A percentile compares a stretch with the other conserved stretches of the same genome.
Evolutionary conservation across 2,113 vertebrate genomes (phyloP).

Genomic region (Hippocampus barbouri): DNA sequence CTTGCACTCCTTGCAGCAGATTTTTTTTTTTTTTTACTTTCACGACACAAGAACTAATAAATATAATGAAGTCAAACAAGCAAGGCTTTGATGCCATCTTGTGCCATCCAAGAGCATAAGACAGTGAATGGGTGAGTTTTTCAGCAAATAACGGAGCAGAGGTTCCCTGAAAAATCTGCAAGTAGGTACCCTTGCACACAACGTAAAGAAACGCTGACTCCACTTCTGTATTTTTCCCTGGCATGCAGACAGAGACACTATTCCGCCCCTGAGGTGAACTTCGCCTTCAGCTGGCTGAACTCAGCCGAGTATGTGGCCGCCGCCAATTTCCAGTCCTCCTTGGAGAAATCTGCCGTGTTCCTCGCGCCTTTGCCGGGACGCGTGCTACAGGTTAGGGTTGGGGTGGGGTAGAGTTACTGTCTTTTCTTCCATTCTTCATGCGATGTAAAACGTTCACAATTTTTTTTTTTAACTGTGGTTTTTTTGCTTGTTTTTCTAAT

Average conservation of each 20-base stretch:
- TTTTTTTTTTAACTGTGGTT: neutral
- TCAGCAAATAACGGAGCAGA: no score
- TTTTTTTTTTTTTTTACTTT: no score
- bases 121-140: no score
- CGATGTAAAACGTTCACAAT: neutral
- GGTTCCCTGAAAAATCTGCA: no score
- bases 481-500: neutral
- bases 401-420: neutral
- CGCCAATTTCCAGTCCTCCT: slow-evolving; percentile 47
- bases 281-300: slow-evolving; percentile 53
- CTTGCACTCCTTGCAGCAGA: no score
- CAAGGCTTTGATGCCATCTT: no score
- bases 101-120: no score
- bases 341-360: slow-evolving; percentile 42
- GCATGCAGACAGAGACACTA: slow-evolving; percentile 53
- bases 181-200: no score
- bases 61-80: no score
- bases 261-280: slow-evolving; percentile 49
- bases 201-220: neutral
- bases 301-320: slow-evolving; percentile 55
- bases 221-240: neutral
- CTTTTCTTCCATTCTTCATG: no score
- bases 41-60: no score
- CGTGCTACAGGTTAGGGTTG: slow-evolving; percentile 41
- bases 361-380: slow-evolving; percentile 57